A percentile compares a stretch with the other conserved stretches of the same genome.
These are phyloP conservation scores for Himalopsyche tibetana DNA, from an alignment of 2,888 invertebrate species.

Conservation along the genomic window DNA sequence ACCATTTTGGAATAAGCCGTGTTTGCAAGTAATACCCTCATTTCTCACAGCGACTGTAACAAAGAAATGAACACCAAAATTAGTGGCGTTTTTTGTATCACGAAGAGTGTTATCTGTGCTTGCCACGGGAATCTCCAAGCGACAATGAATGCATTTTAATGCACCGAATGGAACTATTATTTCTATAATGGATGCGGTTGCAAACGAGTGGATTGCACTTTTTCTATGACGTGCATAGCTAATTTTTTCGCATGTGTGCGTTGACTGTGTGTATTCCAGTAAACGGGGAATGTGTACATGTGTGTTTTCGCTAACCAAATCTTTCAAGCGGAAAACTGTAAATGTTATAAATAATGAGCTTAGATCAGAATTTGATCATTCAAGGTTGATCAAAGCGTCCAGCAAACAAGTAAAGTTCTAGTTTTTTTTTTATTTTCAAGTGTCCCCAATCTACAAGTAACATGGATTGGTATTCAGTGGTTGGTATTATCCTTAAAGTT, in stretches of 20 bases:
- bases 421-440: slow-evolving; percentile 39
- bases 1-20: no score
- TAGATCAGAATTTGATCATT: slow-evolving; percentile 74
- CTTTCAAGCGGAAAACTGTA: slow-evolving; percentile 77
- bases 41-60: slow-evolving; percentile 2
- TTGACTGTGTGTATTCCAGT: slow-evolving; percentile 50
- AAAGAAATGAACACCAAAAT: not conserved
- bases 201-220: slow-evolving; percentile 51
- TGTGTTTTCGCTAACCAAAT: slow-evolving; percentile 66
- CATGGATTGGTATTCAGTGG: slow-evolving; percentile 78
- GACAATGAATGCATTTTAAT: slow-evolving; percentile 49
- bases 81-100: slow-evolving; percentile 1
- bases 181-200: slow-evolving; percentile 51
- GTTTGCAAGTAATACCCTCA: not conserved
- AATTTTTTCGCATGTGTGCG: slow-evolving; percentile 66
- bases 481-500: slow-evolving; percentile 71
- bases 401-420: slow-evolving; percentile 67
- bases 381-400: slow-evolving; percentile 69
- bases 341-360: slow-evolving; percentile 77
- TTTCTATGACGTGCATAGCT: slow-evolving; percentile 53
- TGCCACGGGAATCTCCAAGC: slow-evolving; percentile 58
- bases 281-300: slow-evolving; percentile 31
- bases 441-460: slow-evolving; percentile 46
- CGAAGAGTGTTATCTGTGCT: slow-evolving; percentile 46
- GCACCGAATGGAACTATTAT: slow-evolving; percentile 44